phyloP scores from a whole-genome alignment of 1,140 invertebrate genomes.

The Papilio dardanus region DNA sequence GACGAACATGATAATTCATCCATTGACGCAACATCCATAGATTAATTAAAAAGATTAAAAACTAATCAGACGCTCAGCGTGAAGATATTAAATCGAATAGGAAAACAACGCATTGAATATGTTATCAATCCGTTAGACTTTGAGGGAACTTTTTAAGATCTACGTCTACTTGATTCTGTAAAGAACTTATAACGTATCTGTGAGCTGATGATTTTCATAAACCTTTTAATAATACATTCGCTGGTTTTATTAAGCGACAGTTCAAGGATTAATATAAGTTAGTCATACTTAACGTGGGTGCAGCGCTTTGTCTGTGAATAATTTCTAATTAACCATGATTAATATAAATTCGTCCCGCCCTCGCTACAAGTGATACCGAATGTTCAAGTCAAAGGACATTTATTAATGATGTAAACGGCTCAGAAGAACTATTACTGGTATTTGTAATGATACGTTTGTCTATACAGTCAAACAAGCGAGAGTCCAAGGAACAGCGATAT shows the following conservation, averaged over 20 bases:
- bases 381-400: conserved; percentile 15
- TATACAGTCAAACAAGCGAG: not conserved
- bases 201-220: not conserved
- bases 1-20: conserved; percentile 8
- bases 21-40: conserved; percentile 25
- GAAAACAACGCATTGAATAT: not conserved
- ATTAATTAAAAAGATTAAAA: conserved; percentile 37
- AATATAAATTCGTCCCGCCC: conserved; percentile 17
- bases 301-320: conserved; percentile 15
- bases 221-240: conserved; percentile 3
- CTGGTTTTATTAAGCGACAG: not conserved
- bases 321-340: conserved; percentile 36
- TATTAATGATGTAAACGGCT: not conserved
- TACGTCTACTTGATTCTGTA: not conserved
- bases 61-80: conserved; percentile 20
- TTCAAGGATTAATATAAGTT: conserved; percentile 12
- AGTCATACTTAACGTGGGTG: conserved; percentile 7
- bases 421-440: conserved; percentile 30
- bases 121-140: not conserved
- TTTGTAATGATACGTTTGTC: conserved; percentile 19
- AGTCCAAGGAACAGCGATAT: too few relatives aligned
- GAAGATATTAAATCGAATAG: not conserved
- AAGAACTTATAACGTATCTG: not conserved
- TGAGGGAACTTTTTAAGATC: not conserved
- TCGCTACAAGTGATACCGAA: not conserved